Evolutionary conservation across 2,888 invertebrate species (phyloP), one percentile per base, ranked within the genome.

Genomic region (Clunio marinus): DNA sequence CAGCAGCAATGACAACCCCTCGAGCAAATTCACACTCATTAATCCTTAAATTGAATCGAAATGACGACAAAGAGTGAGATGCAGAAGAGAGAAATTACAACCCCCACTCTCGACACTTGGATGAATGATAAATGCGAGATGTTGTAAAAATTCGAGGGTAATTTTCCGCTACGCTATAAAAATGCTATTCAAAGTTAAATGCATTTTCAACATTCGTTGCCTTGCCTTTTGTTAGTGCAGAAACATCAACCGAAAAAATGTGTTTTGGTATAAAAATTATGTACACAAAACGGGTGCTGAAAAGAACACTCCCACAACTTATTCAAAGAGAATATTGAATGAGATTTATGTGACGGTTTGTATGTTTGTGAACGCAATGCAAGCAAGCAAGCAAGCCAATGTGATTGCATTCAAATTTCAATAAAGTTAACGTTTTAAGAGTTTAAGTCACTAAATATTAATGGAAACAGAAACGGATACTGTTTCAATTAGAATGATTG

Each of bases 81-180:
- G 27, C 17, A 57, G 57, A 5, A 25, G 27, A 25, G 28, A 46
- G 17, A 65, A 5, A 20, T 22, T 51, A 13, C 51, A 7, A 5
- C 2, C n/a, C 51, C 51, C 20, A 17, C n/a, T n/a, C n/a, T n/a
- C n/a, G n/a, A n/a, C 51, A 17, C 51, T 17, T 17, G 51, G 4
- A 22, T 32, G 22, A 27, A 57, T 57, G 57, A 57, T 57, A 57
- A 57, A 57, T 57, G 57, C 27, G 27, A 57, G 57, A 57, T 57
- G 3, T 27, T 27, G 25, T 24, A 46, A 46, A 8, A 46, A 10
- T 65, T 65, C 10, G 32, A 55, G 55, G 51, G 66, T 51, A 66
- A 66, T 66, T 66, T 66, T 66, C 66, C 66, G 66, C 66, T 55
- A 55, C 57, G 57, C 57, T 25, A 57, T 57, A 57, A 57, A 57